A percentile compares a stretch with the other conserved stretches of the same genome.
phyloP scores from a whole-genome alignment of 2,113 vertebrate genomes.

The Craseonycteris thonglongyai region DNA sequence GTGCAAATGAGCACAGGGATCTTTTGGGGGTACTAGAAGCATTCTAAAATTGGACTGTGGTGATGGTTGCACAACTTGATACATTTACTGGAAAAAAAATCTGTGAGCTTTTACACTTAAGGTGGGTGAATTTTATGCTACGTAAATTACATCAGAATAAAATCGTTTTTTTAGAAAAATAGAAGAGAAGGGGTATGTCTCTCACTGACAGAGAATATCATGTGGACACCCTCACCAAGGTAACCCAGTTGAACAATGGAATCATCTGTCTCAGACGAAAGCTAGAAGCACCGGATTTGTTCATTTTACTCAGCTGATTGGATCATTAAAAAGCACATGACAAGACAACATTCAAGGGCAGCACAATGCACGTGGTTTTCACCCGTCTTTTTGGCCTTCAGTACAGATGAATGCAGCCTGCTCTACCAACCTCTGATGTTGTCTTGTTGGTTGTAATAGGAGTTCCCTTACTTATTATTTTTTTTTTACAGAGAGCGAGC shows the following conservation, averaged over 20 bases:
- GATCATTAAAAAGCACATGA: slow-evolving; percentile 67
- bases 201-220: neutral
- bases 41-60: neutral
- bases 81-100: neutral
- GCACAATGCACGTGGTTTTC: neutral
- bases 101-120: neutral
- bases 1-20: neutral
- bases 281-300: slow-evolving; percentile 50
- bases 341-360: slow-evolving; percentile 69
- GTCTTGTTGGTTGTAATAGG: neutral
- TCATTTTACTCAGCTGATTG: slow-evolving; percentile 52
- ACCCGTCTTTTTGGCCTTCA: neutral
- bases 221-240: slow-evolving; percentile 39
- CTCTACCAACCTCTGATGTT: slow-evolving; percentile 32
- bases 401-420: slow-evolving; percentile 19
- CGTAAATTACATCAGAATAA: neutral
- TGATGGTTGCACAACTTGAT: neutral
- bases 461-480: neutral
- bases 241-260: slow-evolving; percentile 46
- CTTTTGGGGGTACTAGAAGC: neutral
- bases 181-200: neutral
- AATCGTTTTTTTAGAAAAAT: neutral
- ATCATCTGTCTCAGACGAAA: slow-evolving; percentile 62
- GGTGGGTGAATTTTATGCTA: neutral
- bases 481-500: too few species aligned